Evolutionary conservation across 2,797 vertebrate species (phyloP), one percentile per base, ranked within the genome.

Genomic region (Denticeps clupeoides): DNA sequence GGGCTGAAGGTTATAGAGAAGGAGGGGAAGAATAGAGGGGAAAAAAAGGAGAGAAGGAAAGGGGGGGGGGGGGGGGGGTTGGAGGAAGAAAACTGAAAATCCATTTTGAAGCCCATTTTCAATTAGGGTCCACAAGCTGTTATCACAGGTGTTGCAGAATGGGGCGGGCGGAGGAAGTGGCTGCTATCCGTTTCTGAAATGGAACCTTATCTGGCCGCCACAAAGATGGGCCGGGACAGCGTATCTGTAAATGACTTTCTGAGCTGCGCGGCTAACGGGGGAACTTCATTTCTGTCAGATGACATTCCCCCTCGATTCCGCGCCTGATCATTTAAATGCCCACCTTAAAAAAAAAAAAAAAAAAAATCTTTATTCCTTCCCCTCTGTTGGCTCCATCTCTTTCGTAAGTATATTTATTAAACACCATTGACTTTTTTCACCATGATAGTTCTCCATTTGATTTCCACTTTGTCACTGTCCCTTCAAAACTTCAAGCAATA

Each of bases 221-320:
- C 89, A 88, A 93, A 96, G 92, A 97, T 92, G 91, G 89, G 86
- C 85, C 80, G 83, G 88, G 90, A 94, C 91, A 89, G 85, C 86
- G 88, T 97, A 98, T 98, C 93, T 94, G 90, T 91, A 98, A 98
- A 97, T 98, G 91, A 98, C 92, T 95, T 98, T 97, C 90, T 83
- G 22, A 83, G 82, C 86, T 86, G 80, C 71, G 83, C 89, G 97
- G 90, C 96, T 94, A 94, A 94, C 87, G 76, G 83, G 89, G 89
- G 88, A 93, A 92, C 89, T 91, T 91, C 93, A 94, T 84, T 90
- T 90, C 90, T 94, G 92, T 96, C 94, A 93, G 88, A 89, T 93
- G 86, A 90, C 91, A 96, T 89, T 87, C 85, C 81, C 82, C 73
- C 82, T 90, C 87, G 87, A 87, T 87, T 85, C 16, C 10, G 81